A percentile compares a stretch with the other conserved stretches of the same genome.
Evolutionary conservation across 37 sponge, comb jelly and placozoan genomes (phyloP).

Genomic region (Theonella swinhoei): DNA sequence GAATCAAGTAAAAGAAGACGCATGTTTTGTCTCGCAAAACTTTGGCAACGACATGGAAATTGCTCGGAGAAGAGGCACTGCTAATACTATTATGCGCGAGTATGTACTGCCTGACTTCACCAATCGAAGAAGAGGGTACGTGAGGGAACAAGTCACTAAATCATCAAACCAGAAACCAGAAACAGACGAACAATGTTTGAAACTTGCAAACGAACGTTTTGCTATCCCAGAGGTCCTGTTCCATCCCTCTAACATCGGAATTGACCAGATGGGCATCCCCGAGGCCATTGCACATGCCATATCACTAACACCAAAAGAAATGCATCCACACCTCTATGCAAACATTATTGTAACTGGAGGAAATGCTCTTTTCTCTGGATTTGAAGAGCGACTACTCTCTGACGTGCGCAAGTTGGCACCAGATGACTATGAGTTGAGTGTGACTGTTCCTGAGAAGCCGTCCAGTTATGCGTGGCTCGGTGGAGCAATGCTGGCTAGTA

Average conservation of each 20-base stretch:
- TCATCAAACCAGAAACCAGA: neutral
- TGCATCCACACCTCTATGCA: slow-evolving; percentile 88
- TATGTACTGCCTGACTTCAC: slow-evolving; percentile 95
- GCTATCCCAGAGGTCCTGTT: slow-evolving; percentile 95
- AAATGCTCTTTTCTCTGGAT: slow-evolving; percentile 78
- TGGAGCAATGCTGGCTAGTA: slow-evolving; percentile 9
- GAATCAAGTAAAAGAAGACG: slow-evolving; percentile 98
- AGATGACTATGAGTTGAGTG: slow-evolving; percentile 56
- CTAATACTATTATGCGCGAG: slow-evolving; percentile 66
- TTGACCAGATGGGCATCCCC: slow-evolving; percentile 89
- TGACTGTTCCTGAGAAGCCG: slow-evolving; percentile 66
- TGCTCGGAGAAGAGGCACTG: slow-evolving; percentile 34
- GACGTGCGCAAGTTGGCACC: slow-evolving; percentile 82
- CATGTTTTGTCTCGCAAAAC: slow-evolving; percentile 86
- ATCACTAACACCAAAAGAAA: slow-evolving; percentile 70
- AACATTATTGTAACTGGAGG: slow-evolving; percentile 97
- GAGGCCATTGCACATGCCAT: slow-evolving; percentile 89
- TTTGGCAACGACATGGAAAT: slow-evolving; percentile 80
- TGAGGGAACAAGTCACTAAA: slow-evolving; percentile 24
- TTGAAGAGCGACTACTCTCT: slow-evolving; percentile 62
- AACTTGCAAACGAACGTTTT: slow-evolving; percentile 86
- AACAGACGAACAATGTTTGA: slow-evolving; percentile 60
- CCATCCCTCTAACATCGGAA: slow-evolving; percentile 95
- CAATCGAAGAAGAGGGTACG: slow-evolving; percentile 65
- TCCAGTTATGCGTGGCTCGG: slow-evolving; percentile 81